These are phyloP conservation scores for Sinohyriopsis cumingii DNA, from an alignment of 2,888 invertebrate species.

Conservation along the genomic window DNA sequence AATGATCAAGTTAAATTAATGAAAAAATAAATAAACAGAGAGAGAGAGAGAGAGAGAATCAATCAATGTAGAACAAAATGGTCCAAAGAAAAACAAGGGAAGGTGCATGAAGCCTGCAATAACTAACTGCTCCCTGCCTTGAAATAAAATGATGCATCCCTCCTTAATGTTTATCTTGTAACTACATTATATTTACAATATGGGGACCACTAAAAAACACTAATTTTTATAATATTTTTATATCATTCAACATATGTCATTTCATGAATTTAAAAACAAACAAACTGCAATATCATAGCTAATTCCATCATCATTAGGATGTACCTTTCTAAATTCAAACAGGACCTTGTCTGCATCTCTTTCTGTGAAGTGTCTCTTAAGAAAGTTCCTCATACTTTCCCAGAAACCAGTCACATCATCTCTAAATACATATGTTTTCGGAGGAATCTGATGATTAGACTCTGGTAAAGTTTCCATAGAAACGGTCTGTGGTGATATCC, in stretches of 20 bases:
- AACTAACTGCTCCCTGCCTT: too few species aligned
- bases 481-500: neutral
- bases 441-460: neutral
- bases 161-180: too few species aligned
- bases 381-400: constrained; percentile 52
- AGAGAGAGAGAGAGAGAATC: too few species aligned
- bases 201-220: too few species aligned
- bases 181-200: too few species aligned
- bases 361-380: constrained; percentile 59
- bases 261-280: neutral
- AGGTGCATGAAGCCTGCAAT: too few species aligned
- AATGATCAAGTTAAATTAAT: too few species aligned
- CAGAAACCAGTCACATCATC: constrained; percentile 46
- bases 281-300: neutral
- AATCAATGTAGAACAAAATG: too few species aligned
- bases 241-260: too few species aligned
- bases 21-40: too few species aligned
- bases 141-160: too few species aligned
- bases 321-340: constrained; percentile 61
- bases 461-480: neutral
- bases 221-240: too few species aligned
- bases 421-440: constrained; percentile 5
- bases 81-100: neutral
- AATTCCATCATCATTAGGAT: neutral
- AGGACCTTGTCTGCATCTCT: constrained; percentile 59